Conservation (phyloP, 2,113 vertebrate species). For the Nanorana parkeri region DNA sequence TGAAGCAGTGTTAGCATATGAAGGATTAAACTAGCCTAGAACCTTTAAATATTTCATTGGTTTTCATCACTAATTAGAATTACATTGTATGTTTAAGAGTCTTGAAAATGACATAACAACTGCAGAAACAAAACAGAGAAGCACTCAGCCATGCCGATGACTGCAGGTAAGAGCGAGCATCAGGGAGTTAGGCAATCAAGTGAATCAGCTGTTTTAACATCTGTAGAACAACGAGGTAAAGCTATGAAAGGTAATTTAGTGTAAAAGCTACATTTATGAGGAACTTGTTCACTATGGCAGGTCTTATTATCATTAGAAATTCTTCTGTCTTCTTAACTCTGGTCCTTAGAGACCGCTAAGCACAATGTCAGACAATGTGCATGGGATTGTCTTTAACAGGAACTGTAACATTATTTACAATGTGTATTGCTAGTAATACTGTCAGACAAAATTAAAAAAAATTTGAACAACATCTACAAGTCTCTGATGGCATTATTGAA, state of each 20-base stretch:
- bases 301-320: neutral
- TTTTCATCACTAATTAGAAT: neutral
- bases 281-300: constrained; percentile 5
- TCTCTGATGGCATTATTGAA: too few species aligned
- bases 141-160: constrained; percentile 10
- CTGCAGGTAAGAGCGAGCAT: constrained; percentile 28
- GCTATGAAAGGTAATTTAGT: constrained; percentile 35
- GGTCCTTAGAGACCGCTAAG: too few species aligned
- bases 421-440: too few species aligned
- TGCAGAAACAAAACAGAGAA: constrained; percentile 21
- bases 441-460: too few species aligned
- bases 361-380: too few species aligned
- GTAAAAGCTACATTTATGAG: constrained; percentile 10
- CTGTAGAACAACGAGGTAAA: constrained; percentile 24
- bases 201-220: constrained; percentile 51
- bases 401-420: too few species aligned
- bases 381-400: too few species aligned
- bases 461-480: too few species aligned
- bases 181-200: constrained; percentile 43
- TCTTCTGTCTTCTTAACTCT: too few species aligned
- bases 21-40: too few species aligned
- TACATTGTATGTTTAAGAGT: neutral
- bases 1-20: too few species aligned
- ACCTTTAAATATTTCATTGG: too few species aligned
- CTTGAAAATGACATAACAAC: constrained; percentile 30